phyloP scores from a whole-genome alignment of 2,888 invertebrate species.

The Syritta pipiens region DNA sequence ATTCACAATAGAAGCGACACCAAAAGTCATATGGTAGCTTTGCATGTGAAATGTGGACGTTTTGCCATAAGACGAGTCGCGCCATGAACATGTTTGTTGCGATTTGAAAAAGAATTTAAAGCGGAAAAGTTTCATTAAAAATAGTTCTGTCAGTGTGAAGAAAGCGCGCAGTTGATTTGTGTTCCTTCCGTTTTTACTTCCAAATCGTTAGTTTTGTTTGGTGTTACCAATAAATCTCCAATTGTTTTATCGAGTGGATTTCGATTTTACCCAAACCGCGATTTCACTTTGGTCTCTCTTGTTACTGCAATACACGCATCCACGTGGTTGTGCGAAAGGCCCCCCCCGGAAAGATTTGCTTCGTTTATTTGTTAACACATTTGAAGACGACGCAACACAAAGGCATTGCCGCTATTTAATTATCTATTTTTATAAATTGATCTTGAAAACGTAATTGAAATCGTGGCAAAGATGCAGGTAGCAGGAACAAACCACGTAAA shows the following conservation, averaged over 20 bases:
- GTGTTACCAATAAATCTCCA: too few species aligned
- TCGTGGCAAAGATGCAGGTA: not conserved
- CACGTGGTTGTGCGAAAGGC: constrained; percentile 5
- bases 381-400: not conserved
- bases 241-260: too few species aligned
- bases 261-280: not conserved
- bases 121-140: not conserved
- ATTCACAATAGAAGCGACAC: constrained; percentile 29
- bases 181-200: too few species aligned
- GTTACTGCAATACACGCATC: not conserved
- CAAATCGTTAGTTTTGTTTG: not conserved
- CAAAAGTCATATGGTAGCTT: not conserved
- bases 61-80: constrained; percentile 12
- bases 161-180: too few species aligned
- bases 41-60: not conserved
- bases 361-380: too few species aligned
- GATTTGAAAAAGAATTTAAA: constrained; percentile 13
- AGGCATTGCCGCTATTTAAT: not conserved
- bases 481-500: constrained; percentile 8
- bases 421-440: constrained; percentile 21
- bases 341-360: not conserved
- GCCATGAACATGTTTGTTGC: constrained; percentile 17
- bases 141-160: not conserved
- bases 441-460: constrained; percentile 11
- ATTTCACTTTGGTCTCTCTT: not conserved